Evolutionary conservation across 2,888 invertebrate species (phyloP).

Genomic region (Amphiduros pacificus): DNA sequence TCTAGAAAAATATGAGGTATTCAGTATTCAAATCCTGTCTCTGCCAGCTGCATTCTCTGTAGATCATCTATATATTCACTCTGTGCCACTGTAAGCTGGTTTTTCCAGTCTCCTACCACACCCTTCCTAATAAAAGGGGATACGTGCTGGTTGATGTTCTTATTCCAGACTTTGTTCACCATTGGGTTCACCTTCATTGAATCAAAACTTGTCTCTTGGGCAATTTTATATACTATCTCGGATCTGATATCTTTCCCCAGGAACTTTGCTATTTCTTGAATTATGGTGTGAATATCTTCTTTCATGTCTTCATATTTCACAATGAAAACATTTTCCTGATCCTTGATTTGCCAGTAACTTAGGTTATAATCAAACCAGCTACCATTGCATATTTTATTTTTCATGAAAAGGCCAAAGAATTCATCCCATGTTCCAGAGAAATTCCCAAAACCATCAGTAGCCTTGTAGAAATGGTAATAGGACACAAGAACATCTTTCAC

Average conservation of each 20-base stretch:
- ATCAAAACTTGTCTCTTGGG: background rate
- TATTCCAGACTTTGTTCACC: background rate
- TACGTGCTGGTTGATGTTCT: background rate
- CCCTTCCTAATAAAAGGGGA: slow-evolving; percentile 11
- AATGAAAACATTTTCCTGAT: background rate
- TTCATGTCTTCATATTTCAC: slow-evolving; percentile 7
- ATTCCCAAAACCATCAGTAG: background rate
- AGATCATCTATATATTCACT: background rate
- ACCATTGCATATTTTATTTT: slow-evolving; percentile 1
- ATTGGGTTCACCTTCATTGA: background rate
- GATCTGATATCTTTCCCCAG: background rate
- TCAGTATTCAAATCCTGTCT: background rate
- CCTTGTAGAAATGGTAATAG: slow-evolving; percentile 8
- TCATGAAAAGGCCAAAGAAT: slow-evolving; percentile 3
- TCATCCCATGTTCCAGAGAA: slow-evolving; percentile 7
- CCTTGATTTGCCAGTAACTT: background rate
- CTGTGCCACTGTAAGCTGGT: slow-evolving; percentile 2
- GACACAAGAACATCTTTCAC: slow-evolving; percentile 5
- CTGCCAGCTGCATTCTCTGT: background rate
- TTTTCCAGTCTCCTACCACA: slow-evolving; percentile 5
- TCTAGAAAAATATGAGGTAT: too few relatives aligned
- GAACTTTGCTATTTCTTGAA: background rate
- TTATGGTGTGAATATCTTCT: background rate
- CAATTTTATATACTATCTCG: background rate
- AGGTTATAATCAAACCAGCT: slow-evolving; percentile 3